Percentiles rank a stretch among this genome's conserved stretches.
These are phyloP conservation scores for Drosophila mercatorum DNA, from an alignment of 2,888 invertebrate species.

Conservation along the genomic window DNA sequence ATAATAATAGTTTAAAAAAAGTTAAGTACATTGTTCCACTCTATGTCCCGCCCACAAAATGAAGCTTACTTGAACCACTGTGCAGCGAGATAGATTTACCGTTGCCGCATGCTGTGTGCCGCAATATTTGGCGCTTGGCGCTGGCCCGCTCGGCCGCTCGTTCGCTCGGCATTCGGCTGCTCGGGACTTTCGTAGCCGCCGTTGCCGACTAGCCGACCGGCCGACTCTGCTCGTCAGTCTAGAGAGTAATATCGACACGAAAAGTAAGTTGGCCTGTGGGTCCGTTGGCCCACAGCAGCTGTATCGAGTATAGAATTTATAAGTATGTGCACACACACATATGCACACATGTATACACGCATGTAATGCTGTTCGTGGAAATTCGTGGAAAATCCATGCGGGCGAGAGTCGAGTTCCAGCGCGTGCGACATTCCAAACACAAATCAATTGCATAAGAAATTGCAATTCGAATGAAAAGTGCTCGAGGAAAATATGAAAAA, in stretches of 20 bases:
- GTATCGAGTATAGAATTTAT: slow-evolving; percentile 76
- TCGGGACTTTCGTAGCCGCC: slow-evolving; percentile 62
- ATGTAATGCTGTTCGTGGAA: slow-evolving; percentile 61
- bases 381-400: slow-evolving; percentile 78
- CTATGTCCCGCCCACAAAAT: not conserved
- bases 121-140: slow-evolving; percentile 63
- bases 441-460: slow-evolving; percentile 65
- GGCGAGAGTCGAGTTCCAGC: slow-evolving; percentile 46
- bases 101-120: slow-evolving; percentile 70
- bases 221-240: slow-evolving; percentile 76
- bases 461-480: slow-evolving; percentile 38
- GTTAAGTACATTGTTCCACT: not conserved
- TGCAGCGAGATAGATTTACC: slow-evolving; percentile 41
- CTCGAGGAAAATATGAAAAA: slow-evolving; percentile 61
- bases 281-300: slow-evolving; percentile 59
- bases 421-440: slow-evolving; percentile 18
- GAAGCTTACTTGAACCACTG: slow-evolving; percentile 31
- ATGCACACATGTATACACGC: not conserved
- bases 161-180: slow-evolving; percentile 53
- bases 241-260: slow-evolving; percentile 84
- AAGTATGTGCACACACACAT: slow-evolving; percentile 45
- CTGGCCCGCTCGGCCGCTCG: slow-evolving; percentile 58
- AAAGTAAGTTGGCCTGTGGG: slow-evolving; percentile 82
- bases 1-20: not conserved
- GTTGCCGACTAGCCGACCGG: slow-evolving; percentile 7